A percentile compares a stretch with the other conserved stretches of the same genome.
phyloP scores from a whole-genome alignment of 1,140 invertebrate genomes.

The Hyposmocoma kahamanoa region DNA sequence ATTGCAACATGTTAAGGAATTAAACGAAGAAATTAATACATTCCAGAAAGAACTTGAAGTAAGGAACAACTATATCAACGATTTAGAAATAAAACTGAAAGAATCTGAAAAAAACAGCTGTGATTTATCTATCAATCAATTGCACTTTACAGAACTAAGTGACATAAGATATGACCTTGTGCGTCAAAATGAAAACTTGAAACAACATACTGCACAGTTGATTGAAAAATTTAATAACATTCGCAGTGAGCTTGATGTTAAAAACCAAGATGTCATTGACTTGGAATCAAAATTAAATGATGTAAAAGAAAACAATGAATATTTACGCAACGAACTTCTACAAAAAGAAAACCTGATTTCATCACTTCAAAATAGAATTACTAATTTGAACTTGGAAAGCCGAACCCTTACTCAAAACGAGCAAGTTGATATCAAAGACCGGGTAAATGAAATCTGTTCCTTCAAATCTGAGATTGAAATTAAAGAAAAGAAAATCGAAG shows the following conservation, averaged over 20 bases:
- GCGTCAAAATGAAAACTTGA: too few species aligned
- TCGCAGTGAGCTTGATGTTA: not conserved
- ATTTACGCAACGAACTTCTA: not conserved
- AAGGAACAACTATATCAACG: too few species aligned
- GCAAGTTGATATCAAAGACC: conserved; percentile 3
- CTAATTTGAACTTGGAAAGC: not conserved
- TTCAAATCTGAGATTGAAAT: conserved; percentile 8
- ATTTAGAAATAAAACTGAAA: too few species aligned
- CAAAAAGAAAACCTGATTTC: conserved; percentile 8
- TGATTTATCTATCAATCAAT: too few species aligned
- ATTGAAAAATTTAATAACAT: not conserved
- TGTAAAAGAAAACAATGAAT: not conserved
- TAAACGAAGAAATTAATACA: too few species aligned
- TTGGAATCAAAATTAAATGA: not conserved
- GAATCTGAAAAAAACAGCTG: too few species aligned
- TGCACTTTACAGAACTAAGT: too few species aligned
- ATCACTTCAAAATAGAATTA: conserved; percentile 5
- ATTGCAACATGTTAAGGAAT: too few species aligned
- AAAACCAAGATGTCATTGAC: not conserved
- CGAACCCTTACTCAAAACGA: conserved; percentile 4
- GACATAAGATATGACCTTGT: too few species aligned
- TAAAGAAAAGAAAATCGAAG: conserved; percentile 10
- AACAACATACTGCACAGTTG: conserved; percentile 16
- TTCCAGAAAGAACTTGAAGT: too few species aligned
- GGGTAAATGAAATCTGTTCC: conserved; percentile 12